A percentile compares a stretch with the other conserved stretches of the same genome.
phyloP scores from a whole-genome alignment of 2,888 invertebrate species.

The Mechanitis messenoides region DNA sequence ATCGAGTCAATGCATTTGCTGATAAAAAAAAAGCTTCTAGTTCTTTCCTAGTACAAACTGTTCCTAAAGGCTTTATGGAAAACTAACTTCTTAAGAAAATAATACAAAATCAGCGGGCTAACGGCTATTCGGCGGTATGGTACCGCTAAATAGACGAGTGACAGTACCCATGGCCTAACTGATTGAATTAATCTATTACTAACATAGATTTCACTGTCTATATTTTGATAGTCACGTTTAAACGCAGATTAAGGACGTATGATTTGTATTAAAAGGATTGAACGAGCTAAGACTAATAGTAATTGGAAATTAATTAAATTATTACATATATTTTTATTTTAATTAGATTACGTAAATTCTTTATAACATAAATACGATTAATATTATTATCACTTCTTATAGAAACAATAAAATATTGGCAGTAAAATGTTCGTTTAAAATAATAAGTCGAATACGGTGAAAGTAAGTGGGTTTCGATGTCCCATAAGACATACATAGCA shows the following conservation, averaged over 20 bases:
- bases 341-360: too few relatives aligned
- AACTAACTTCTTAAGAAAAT: constrained; percentile 1
- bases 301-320: not conserved
- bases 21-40: constrained; percentile 13
- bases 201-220: not conserved
- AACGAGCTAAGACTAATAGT: not conserved
- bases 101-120: not conserved
- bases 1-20: constrained; percentile 34
- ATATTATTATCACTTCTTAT: too few relatives aligned
- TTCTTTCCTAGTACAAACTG: constrained; percentile 4
- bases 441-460: constrained; percentile 15
- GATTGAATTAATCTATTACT: not conserved
- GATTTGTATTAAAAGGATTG: not conserved
- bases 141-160: not conserved
- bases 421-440: not conserved
- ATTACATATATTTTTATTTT: not conserved
- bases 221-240: constrained; percentile 6
- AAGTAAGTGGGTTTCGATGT: constrained; percentile 17
- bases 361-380: too few relatives aligned
- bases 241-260: not conserved
- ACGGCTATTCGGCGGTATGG: too few relatives aligned
- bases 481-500: constrained; percentile 27
- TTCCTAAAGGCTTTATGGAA: constrained; percentile 11
- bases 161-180: not conserved
- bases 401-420: not conserved